phyloP scores from a whole-genome alignment of 1,140 invertebrate species.

The Zaprionus gabonicus region DNA sequence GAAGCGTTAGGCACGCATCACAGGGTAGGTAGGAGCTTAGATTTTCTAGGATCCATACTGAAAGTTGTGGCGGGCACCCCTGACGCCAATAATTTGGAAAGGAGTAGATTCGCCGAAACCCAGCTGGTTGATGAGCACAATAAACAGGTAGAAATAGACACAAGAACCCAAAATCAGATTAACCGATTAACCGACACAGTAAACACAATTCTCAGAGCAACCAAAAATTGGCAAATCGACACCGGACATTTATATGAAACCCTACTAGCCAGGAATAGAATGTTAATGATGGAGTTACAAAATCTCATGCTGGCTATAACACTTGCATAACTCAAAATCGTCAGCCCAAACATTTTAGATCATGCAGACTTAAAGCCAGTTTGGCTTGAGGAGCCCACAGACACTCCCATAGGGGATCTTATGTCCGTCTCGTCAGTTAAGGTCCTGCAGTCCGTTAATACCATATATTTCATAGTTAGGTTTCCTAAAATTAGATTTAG shows the following conservation, averaged over 20 bases:
- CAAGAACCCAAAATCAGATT: slow-evolving; percentile 10
- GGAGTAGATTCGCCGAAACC: neutral
- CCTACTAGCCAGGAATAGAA: slow-evolving; percentile 29
- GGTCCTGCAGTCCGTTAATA: slow-evolving; percentile 19
- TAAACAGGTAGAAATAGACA: slow-evolving; percentile 12
- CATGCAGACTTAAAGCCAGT: slow-evolving; percentile 32
- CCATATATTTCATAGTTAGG: slow-evolving; percentile 24
- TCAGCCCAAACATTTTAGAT: slow-evolving; percentile 39
- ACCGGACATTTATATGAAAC: slow-evolving; percentile 29
- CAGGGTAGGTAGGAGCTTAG: neutral
- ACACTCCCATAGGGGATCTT: slow-evolving; percentile 35
- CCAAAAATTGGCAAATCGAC: slow-evolving; percentile 18
- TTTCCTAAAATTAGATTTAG: slow-evolving; percentile 16
- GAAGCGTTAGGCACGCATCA: neutral
- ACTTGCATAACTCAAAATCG: slow-evolving; percentile 26
- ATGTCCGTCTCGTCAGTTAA: slow-evolving; percentile 30
- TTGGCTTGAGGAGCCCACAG: slow-evolving; percentile 41
- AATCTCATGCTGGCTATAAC: slow-evolving; percentile 38
- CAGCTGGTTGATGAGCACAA: no score
- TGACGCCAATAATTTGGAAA: neutral
- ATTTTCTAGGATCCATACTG: neutral
- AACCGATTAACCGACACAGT: slow-evolving; percentile 13
- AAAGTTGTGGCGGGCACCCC: neutral
- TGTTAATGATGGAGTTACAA: slow-evolving; percentile 30
- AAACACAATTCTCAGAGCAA: slow-evolving; percentile 16